Evolutionary conservation across 2,113 vertebrate genomes (phyloP), one percentile per base, ranked within the genome.

Genomic region (Brachyhypopomus gauderio): DNA sequence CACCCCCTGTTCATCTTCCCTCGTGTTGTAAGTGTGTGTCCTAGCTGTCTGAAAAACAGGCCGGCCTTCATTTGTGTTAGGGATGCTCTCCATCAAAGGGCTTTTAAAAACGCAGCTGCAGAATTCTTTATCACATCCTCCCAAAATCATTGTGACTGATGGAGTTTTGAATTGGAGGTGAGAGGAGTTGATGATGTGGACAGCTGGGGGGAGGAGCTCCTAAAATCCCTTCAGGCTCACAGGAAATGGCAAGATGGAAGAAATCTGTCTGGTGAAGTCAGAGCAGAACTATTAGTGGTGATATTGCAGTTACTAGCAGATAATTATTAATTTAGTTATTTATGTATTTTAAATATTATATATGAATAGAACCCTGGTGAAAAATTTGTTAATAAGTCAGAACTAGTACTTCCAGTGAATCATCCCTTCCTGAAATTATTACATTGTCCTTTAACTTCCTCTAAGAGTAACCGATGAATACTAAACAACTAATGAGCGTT

Each of bases 151-250:
- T 72, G 8, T 79, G 56, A 79, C 67, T 72, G 77, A 79, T 79
- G 67, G 67, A 79, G 67, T 38, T 72, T 72, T 16, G 77, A 72
- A 79, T 62, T 72, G 69, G 56, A 79, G 55, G 9, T 72, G 78
- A 79, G 69, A 48, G 67, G 56, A 78, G 34, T 52, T 78, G 38
- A 78, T 78, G 70, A 78, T 62, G 55, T n/a, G 41, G 34, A 34
- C 27, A 70, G 19, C n/a, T 12, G 45, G 22, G 56, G 0, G 41
- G 11, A 36, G 58, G 41, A 80, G 38, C 45, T 20, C 14, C 55
- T 66, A 73, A 73, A 74, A 72, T 12, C 2, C 60, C 67, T 45
- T n/a, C 59, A 52, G 59, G 78, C 66, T 70, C 1, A 27, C 30
- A 64, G 27, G 38, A 63, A 80, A 80, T 52, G 70, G 38, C 59